Base-by-base conservation (phyloP, 1,140 invertebrate genomes). In the Vanessa atalanta region DNA sequence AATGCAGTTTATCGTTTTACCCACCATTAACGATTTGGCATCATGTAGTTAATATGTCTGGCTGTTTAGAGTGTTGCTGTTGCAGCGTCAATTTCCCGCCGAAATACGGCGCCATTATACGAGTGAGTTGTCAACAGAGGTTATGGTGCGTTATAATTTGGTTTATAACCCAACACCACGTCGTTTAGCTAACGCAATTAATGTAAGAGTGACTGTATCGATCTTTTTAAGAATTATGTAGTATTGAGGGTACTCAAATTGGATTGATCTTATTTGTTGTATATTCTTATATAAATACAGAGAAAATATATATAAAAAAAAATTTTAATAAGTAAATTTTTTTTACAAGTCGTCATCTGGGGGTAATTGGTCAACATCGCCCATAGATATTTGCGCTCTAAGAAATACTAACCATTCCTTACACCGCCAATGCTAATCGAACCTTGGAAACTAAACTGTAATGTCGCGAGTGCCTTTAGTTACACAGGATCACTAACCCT, bases 81-180 rank as follows among this genome's bases (percentile, higher is more conserved):
- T 79, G 84, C 79, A 75, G 73, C 73, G 68, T 72, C 66, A 64
- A 78, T 57, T 81, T 88, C 79, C 86, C 86, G 87, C 88, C 85
- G 81, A 91, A 88, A 89, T 85, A 84, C 83, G 88, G 80, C 86
- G 86, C 85, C 88, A 89, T 92, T 90, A 87, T 86, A 89, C 90
- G 88, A 90, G 74, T 88, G 88, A 92, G 78, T 90, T 88, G 88
- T 88, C 88, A 87, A 68, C 81, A 72, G 81, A 88, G 78, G 88
- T 87, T 92, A 92, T 92, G 88, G 90, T 66, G 88, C 90, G 90
- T 86, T 85, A 89, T 90, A 90, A 92, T 92, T 92, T 92, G 83
- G 85, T 92, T 90, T 92, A 90, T 92, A 89, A 84, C 88, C 84
- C 82, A 75, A 88, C 87, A 88, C 86, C 81, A 82, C 67, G 76